Conservation (phyloP, 1,140 invertebrate species). For the Drosophila simulans region DNA sequence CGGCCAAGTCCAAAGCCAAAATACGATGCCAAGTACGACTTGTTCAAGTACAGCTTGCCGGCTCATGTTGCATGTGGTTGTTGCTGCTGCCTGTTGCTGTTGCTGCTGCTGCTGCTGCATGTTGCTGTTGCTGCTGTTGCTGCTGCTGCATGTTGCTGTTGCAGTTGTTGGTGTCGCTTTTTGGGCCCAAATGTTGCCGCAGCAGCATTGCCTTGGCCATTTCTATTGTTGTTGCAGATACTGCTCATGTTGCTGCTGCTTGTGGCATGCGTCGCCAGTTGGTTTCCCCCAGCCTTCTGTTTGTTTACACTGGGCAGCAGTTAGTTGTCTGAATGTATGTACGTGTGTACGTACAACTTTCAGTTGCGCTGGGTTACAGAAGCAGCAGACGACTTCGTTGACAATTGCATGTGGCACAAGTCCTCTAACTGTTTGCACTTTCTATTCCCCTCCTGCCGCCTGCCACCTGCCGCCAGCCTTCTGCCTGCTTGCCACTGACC, state of each 20-base stretch:
- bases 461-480: background rate
- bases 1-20: conserved; percentile 49
- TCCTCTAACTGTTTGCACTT: conserved; percentile 78
- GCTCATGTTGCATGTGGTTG: background rate
- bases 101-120: conserved; percentile 22
- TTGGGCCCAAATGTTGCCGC: background rate
- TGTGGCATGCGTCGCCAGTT: conserved; percentile 40
- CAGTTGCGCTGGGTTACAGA: conserved; percentile 62
- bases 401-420: conserved; percentile 56
- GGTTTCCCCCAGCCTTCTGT: conserved; percentile 69
- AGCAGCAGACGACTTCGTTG: conserved; percentile 35
- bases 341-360: conserved; percentile 36
- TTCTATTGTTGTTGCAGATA: background rate
- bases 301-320: conserved; percentile 71
- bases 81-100: background rate
- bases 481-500: conserved; percentile 4
- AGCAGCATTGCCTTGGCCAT: too few species aligned
- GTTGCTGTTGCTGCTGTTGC: conserved; percentile 3
- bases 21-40: conserved; percentile 48
- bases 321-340: background rate
- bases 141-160: background rate
- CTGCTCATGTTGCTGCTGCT: conserved; percentile 9
- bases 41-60: conserved; percentile 44
- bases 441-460: conserved; percentile 54
- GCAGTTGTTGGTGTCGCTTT: conserved; percentile 10